Conservation (phyloP, 2,113 vertebrate genomes). For the Seriola dumerili region DNA sequence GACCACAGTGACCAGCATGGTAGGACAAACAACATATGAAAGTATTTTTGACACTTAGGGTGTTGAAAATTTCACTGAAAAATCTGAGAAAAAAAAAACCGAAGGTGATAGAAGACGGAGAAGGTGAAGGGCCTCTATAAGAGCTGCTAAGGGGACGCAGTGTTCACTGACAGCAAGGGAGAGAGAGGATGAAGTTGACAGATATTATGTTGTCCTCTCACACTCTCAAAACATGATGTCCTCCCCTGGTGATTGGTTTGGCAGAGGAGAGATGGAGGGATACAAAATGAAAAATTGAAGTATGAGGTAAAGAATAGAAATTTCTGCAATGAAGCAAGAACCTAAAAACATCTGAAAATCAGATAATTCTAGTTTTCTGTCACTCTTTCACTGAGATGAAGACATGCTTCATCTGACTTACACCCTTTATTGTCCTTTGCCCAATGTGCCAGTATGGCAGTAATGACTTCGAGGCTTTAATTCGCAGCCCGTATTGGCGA, state of each 20-base stretch:
- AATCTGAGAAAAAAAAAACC: constrained; percentile 16
- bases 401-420: constrained; percentile 25
- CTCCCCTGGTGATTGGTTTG: constrained; percentile 73
- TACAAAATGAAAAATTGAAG: constrained; percentile 41
- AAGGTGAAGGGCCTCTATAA: constrained; percentile 64
- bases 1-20: neutral
- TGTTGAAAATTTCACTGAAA: constrained; percentile 41
- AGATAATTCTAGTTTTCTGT: constrained; percentile 47
- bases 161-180: constrained; percentile 65
- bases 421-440: constrained; percentile 14
- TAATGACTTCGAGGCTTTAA: constrained; percentile 34
- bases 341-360: constrained; percentile 24
- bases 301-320: constrained; percentile 8
- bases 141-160: constrained; percentile 61
- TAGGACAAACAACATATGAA: constrained; percentile 39
- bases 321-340: constrained; percentile 15
- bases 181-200: constrained; percentile 73
- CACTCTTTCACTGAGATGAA: constrained; percentile 40
- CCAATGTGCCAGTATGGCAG: constrained; percentile 3
- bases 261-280: constrained; percentile 44
- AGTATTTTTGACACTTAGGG: constrained; percentile 18
- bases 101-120: constrained; percentile 23
- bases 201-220: constrained; percentile 67
- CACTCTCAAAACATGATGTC: constrained; percentile 73
- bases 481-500: constrained; percentile 9